Conservation (phyloP, 2,797 vertebrate species). For the Premnoplex brunnescens region DNA sequence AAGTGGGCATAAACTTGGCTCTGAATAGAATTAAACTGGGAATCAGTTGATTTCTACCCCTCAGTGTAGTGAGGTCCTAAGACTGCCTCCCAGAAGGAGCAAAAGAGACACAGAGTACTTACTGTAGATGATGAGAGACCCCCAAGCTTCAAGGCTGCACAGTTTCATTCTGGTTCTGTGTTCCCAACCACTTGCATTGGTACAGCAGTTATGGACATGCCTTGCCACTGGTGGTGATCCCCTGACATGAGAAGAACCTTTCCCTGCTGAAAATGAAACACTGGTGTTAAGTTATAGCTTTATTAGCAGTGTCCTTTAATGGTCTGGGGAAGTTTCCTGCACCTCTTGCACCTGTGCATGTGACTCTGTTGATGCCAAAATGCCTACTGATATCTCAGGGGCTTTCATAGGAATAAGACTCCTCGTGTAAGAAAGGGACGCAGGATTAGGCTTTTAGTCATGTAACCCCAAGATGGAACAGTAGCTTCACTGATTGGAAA, state of each 20-base stretch:
- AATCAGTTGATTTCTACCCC: background rate
- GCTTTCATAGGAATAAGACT: background rate
- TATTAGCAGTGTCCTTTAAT: background rate
- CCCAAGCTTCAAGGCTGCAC: background rate
- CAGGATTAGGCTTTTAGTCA: background rate
- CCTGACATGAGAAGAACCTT: background rate
- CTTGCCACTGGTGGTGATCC: background rate
- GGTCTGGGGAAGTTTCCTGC: background rate
- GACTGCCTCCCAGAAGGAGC: background rate
- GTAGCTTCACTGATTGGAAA: background rate
- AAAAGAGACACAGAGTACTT: background rate
- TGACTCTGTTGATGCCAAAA: background rate
- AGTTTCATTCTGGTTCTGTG: background rate
- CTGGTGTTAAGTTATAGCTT: background rate
- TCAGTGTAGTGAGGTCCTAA: background rate
- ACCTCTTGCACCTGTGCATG: background rate
- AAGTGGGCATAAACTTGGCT: conserved; percentile 60
- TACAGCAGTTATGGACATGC: rapidly evolving
- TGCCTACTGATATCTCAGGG: background rate
- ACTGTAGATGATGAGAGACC: background rate
- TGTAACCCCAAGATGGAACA: background rate
- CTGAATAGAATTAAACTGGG: conserved; percentile 19
- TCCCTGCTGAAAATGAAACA: background rate
- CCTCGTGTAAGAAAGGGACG: background rate
- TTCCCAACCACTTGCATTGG: rapidly evolving